Base-by-base conservation (phyloP, 2,113 vertebrate species). In the Ploceus nigricollis region DNA sequence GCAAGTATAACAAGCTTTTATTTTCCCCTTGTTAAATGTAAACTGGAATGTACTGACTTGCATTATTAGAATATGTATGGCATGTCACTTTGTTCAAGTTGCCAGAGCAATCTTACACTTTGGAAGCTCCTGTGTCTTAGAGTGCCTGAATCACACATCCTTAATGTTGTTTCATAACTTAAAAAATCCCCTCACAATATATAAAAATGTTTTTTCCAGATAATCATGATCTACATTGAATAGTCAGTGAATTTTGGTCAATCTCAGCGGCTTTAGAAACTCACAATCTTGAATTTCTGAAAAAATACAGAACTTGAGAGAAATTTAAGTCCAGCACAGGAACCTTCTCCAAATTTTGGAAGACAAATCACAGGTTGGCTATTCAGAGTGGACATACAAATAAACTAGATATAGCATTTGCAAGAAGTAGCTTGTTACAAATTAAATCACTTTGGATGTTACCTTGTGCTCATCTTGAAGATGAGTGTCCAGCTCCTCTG, bases 391-490 rank as follows among this genome's bases (percentile, higher is more conserved):
- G 40, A 39, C 51, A 45, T 50, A 39, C 47, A 70, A 68, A 66
- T 68, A 71, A 75, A 68, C 28, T 64, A 28, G 54, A 63, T 60
- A 73, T 17, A 68, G 25, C 47, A 64, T 54, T 69, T 65, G 33
- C 40, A 61, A 64, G 24, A 48, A 57, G 45, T 63, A 57, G 56
- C 35, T 27, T 50, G 37, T 21, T 69, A 50, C 66, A 66, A 58
- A 73, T 40, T 47, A 42, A 66, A 66, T 60, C 30, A 90, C n/a
- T 89, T 65, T 64, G 48, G 69, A 78, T 45, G 73, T 96, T 97
- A 99, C 99, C 98, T 99, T 99, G 98, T 99, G 99, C 96, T 99
- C 99, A 8, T 99, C 97, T 75, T 98, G 98, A 71, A 99, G 98
- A 96, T 99, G 99, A 79, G 95, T 96, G 97, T 99, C 99, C 79